phyloP scores from a whole-genome alignment of 2,797 vertebrate species.

The Pipistrellus pygmaeus region DNA sequence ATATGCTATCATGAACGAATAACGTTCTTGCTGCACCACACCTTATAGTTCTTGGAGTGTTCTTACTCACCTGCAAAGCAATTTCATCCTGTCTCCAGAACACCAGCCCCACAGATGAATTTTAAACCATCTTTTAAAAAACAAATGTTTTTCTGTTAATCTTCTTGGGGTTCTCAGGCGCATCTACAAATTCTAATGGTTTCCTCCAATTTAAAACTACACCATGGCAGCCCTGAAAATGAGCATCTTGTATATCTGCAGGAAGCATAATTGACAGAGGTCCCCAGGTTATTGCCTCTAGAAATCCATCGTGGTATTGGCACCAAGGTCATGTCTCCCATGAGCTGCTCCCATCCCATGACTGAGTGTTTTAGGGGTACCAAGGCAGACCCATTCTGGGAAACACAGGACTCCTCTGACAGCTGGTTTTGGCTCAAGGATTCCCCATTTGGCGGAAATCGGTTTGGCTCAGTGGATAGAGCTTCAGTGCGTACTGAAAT shows the following conservation, averaged over 20 bases:
- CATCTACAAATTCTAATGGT: slow-evolving; percentile 15
- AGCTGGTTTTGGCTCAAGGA: slow-evolving; percentile 28
- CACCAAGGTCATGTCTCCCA: neutral
- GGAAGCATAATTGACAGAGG: slow-evolving; percentile 20
- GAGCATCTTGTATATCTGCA: neutral
- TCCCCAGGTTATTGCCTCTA: neutral
- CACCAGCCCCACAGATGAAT: slow-evolving; percentile 3
- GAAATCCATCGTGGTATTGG: neutral
- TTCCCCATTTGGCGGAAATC: neutral
- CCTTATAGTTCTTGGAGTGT: neutral
- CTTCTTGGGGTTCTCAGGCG: slow-evolving; percentile 14
- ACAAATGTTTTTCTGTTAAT: slow-evolving; percentile 51
- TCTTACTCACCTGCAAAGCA: slow-evolving; percentile 44
- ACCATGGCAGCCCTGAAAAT: neutral
- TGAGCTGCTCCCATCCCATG: neutral
- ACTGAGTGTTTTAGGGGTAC: neutral
- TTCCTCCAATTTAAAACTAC: slow-evolving; percentile 33
- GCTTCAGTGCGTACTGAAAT: too few relatives aligned
- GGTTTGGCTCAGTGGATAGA: too few relatives aligned
- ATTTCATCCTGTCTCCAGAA: slow-evolving; percentile 53
- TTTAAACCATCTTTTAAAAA: slow-evolving; percentile 62
- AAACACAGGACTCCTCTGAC: slow-evolving; percentile 26
- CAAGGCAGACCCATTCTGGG: slow-evolving; percentile 4
- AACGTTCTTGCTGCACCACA: slow-evolving; percentile 9
- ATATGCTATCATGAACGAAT: slow-evolving; percentile 38